Evolutionary conservation across 1,140 invertebrate genomes (phyloP), one percentile per base, ranked within the genome.

Genomic region (Bombus picipes): DNA sequence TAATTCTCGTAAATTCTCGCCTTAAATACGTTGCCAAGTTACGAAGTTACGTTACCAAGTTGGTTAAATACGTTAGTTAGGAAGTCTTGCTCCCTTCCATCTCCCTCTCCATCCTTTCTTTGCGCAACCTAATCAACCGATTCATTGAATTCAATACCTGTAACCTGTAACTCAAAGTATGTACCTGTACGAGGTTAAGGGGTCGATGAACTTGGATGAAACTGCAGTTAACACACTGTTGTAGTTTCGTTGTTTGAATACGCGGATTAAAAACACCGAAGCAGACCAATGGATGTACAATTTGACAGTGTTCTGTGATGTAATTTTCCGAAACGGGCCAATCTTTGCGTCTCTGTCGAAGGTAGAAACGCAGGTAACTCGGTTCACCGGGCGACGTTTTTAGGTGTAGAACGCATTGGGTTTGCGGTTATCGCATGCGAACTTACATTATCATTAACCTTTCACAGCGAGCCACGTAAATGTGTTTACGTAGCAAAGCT

Each of bases 361-460:
- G 59, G 80, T 88, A 83, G 32, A 62, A 75, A 74, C 47, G 47
- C 57, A 25, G 34, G 12, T 32, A 59, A 62, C 39, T 5, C 12
- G 37, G 80, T 81, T 70, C 41, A 32, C 4, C 59, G 41, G 32
- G 6, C 62, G n/a, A 47, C 68, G 80, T 43, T 88, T 89, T 80
- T 28, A 12, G 8, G n/a, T 2, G 37, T 53, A 34, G 39, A 25
- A 78, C 43, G 28, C 59, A 47, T 6, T 22, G 57, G 43, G 66
- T 87, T 83, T 77, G 73, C 73, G 62, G 83, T 83, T 72, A 85
- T 68, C 62, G 77, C 76, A 87, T 76, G 82, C 68, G 80, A 89
- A 90, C 89, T 91, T 87, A 89, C 82, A 89, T 91, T 89, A 91
- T 91, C 87, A 89, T 91, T 89, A 89, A 86, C 87, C 72, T 73